phyloP scores from a whole-genome alignment of 2,113 vertebrate species.

The Spea bombifrons region DNA sequence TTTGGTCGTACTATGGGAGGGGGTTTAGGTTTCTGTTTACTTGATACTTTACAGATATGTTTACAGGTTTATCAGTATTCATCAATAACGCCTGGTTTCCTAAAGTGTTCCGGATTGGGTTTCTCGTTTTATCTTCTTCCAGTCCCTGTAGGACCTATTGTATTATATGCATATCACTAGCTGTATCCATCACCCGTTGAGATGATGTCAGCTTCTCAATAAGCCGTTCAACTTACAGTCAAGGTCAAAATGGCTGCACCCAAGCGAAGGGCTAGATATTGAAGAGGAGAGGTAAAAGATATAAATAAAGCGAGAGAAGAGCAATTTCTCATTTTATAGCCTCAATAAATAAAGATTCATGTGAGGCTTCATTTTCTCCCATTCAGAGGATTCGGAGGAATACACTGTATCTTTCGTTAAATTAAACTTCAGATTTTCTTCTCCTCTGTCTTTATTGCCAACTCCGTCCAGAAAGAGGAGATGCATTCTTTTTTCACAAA shows the following conservation, averaged over 20 bases:
- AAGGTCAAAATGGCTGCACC: background rate
- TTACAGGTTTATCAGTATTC: too few species aligned
- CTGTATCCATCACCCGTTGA: too few species aligned
- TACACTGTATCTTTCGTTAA: background rate
- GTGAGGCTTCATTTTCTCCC: conserved; percentile 7
- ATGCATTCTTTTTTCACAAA: background rate
- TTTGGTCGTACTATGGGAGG: too few species aligned
- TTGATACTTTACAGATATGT: too few species aligned
- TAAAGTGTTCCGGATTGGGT: too few species aligned
- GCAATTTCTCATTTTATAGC: background rate
- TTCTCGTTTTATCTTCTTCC: too few species aligned
- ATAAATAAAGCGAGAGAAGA: background rate
- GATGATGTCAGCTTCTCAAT: conserved; percentile 9
- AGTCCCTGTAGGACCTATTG: too few species aligned
- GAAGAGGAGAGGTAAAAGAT: too few species aligned
- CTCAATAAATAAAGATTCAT: background rate
- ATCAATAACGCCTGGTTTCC: too few species aligned
- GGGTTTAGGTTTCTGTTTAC: too few species aligned
- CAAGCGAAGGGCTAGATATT: background rate
- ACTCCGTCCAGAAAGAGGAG: background rate
- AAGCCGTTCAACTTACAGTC: background rate
- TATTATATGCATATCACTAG: too few species aligned
- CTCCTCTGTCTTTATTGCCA: background rate
- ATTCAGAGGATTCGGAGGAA: conserved; percentile 7
- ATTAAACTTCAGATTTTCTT: background rate